These are phyloP conservation scores for Hippolais icterina DNA, from an alignment of 2,113 vertebrate species.

Conservation along the genomic window DNA sequence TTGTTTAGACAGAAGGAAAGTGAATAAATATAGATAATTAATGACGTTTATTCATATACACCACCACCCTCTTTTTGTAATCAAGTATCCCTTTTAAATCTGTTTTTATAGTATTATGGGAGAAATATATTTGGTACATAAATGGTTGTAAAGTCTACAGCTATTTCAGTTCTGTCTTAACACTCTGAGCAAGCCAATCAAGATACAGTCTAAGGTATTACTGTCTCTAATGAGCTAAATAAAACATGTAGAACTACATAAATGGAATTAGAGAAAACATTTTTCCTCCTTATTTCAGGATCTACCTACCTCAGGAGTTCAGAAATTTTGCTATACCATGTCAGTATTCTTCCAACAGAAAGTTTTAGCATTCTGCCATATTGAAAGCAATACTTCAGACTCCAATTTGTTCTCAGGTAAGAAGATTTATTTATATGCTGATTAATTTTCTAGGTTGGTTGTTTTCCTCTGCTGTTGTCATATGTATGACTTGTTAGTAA, in stretches of 20 bases:
- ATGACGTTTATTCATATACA: neutral
- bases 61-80: neutral
- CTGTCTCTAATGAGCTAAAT: neutral
- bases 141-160: neutral
- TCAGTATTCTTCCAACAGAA: constrained; percentile 27
- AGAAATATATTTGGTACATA: neutral
- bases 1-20: neutral
- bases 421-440: constrained; percentile 75
- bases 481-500: constrained; percentile 69
- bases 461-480: constrained; percentile 59
- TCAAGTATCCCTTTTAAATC: neutral
- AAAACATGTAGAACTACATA: neutral
- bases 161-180: neutral
- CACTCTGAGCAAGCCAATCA: neutral
- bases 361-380: neutral
- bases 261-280: neutral
- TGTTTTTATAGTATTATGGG: neutral
- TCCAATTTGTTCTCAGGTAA: constrained; percentile 45
- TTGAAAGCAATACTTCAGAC: constrained; percentile 42
- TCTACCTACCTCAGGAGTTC: neutral
- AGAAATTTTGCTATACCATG: neutral
- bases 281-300: neutral
- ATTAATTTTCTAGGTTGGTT: constrained; percentile 59
- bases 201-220: neutral
- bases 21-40: neutral